Conservation (phyloP, 2,888 invertebrate species). For the Anaspis maculata region DNA sequence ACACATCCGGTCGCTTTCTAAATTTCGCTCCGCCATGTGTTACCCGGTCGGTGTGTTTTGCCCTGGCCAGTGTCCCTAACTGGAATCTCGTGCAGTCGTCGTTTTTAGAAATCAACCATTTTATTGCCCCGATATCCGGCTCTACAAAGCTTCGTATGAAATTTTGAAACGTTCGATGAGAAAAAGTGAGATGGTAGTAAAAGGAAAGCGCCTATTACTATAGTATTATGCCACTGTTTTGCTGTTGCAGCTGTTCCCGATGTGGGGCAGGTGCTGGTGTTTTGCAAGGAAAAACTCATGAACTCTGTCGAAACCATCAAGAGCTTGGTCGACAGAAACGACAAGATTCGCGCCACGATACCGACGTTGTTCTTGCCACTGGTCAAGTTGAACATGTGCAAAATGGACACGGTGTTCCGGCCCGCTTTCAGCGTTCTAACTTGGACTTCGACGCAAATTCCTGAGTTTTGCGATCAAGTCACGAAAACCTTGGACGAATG, state of each 20-base stretch:
- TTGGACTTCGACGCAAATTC: conserved; percentile 73
- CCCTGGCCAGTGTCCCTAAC: no score
- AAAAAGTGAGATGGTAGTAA: no score
- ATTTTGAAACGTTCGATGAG: no score
- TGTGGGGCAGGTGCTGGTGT: conserved; percentile 64
- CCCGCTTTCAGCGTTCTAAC: conserved; percentile 70
- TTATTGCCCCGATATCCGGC: no score
- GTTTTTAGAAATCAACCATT: no score
- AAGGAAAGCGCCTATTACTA: no score
- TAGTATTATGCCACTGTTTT: no score
- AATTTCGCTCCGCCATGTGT: no score
- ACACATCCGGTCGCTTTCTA: no score
- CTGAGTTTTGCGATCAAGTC: conserved; percentile 53
- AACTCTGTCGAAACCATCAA: conserved; percentile 54
- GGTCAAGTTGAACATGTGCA: conserved; percentile 57
- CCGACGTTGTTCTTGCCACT: conserved; percentile 62
- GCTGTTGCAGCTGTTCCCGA: conserved; percentile 61
- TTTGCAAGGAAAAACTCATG: conserved; percentile 62
- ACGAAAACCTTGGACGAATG: conserved; percentile 51
- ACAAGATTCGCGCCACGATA: conserved; percentile 51
- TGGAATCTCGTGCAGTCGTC: no score
- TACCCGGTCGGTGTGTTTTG: no score
- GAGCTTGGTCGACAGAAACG: conserved; percentile 53
- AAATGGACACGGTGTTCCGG: conserved; percentile 62
- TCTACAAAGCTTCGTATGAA: no score